Evolutionary conservation across 1,140 invertebrate genomes (phyloP).

Genomic region (Drosophila funebris): DNA sequence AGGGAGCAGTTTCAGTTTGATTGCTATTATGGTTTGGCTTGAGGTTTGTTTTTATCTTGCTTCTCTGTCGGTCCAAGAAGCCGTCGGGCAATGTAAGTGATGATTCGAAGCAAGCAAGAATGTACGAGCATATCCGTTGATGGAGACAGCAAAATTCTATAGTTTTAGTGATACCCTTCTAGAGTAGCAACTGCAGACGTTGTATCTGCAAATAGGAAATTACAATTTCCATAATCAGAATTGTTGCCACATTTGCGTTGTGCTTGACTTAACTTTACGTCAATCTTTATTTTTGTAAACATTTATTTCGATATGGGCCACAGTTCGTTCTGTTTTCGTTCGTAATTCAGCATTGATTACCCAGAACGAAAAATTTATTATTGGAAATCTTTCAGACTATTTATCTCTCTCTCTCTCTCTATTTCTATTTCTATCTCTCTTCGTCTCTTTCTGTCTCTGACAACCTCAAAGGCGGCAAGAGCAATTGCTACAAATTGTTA

Average conservation of each 20-base stretch:
- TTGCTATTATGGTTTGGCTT: slow-evolving; percentile 61
- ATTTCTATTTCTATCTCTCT: background rate
- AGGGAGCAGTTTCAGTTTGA: slow-evolving; percentile 42
- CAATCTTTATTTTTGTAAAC: slow-evolving; percentile 10
- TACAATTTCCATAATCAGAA: slow-evolving; percentile 59
- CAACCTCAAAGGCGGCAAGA: background rate
- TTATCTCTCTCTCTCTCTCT: background rate
- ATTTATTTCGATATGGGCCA: too few species aligned
- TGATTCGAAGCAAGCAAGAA: slow-evolving; percentile 43
- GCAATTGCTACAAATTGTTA: slow-evolving; percentile 41
- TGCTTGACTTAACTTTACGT: slow-evolving; percentile 30
- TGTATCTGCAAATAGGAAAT: slow-evolving; percentile 50
- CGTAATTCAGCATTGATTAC: slow-evolving; percentile 17
- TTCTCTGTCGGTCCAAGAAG: background rate
- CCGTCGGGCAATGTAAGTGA: slow-evolving; percentile 35
- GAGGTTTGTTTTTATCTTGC: slow-evolving; percentile 38
- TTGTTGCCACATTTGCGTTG: slow-evolving; percentile 12
- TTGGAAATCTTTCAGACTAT: background rate
- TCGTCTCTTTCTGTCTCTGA: background rate
- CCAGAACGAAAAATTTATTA: background rate
- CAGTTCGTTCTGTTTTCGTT: background rate
- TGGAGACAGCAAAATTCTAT: slow-evolving; percentile 16
- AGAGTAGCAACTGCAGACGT: slow-evolving; percentile 23
- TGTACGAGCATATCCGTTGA: slow-evolving; percentile 36
- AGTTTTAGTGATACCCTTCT: slow-evolving; percentile 23